Evolutionary conservation across 2,113 vertebrate species (phyloP).

Genomic region (Ageneiosus marmoratus): DNA sequence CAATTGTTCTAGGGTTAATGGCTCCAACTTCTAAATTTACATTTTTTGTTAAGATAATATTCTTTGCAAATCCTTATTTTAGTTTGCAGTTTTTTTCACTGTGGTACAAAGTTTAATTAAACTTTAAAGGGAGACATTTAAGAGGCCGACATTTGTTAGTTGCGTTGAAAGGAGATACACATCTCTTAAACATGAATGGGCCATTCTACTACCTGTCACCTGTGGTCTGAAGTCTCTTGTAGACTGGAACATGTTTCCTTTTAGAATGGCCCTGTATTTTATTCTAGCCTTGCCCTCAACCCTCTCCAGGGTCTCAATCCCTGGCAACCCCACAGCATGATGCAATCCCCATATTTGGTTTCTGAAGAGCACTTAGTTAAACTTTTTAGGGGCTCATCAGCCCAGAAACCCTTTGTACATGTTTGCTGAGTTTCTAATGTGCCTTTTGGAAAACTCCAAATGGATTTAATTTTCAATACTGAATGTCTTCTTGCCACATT

Average conservation of each 20-base stretch:
- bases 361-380: background rate
- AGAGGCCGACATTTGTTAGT: background rate
- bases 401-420: background rate
- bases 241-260: background rate
- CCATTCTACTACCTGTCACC: background rate
- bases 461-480: background rate
- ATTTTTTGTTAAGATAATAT: constrained; percentile 27
- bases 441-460: background rate
- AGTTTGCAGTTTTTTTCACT: background rate
- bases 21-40: too few species aligned
- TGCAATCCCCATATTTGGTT: background rate
- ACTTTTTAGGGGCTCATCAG: background rate
- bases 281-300: background rate
- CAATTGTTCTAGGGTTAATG: too few species aligned
- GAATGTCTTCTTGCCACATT: background rate
- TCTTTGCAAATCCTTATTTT: background rate
- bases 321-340: background rate
- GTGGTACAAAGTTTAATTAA: background rate
- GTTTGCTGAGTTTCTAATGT: background rate
- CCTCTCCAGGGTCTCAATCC: background rate
- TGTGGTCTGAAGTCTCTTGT: background rate
- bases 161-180: background rate
- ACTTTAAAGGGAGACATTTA: background rate
- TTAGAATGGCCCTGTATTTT: too few species aligned
- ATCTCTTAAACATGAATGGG: background rate